These are phyloP conservation scores for Drosophila algonquin DNA, from an alignment of 2,888 invertebrate genomes.

Conservation along the genomic window DNA sequence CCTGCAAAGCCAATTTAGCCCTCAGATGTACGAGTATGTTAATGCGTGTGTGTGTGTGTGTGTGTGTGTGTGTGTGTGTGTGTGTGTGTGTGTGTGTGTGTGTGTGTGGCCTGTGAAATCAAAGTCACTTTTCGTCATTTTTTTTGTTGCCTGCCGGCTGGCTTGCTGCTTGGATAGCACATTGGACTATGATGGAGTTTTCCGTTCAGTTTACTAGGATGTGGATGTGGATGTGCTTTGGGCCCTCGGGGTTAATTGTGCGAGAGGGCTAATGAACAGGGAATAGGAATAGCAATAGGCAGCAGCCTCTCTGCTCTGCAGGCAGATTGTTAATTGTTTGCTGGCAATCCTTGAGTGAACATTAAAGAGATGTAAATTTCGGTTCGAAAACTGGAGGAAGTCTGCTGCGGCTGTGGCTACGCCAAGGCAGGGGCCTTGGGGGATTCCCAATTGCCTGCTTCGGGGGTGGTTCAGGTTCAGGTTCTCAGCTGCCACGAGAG, in stretches of 20 bases:
- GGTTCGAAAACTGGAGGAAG: constrained; percentile 31
- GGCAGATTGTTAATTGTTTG: constrained; percentile 51
- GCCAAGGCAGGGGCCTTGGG: too few relatives aligned
- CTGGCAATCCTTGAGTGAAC: constrained; percentile 30
- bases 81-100: constrained; percentile 23
- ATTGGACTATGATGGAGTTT: constrained; percentile 17
- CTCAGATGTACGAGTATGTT: constrained; percentile 47
- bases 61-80: not conserved
- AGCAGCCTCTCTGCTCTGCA: constrained; percentile 13
- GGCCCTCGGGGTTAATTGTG: constrained; percentile 50
- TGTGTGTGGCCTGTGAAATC: constrained; percentile 35
- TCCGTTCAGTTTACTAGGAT: constrained; percentile 5
- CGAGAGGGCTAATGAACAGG: constrained; percentile 53
- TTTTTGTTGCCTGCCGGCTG: constrained; percentile 1
- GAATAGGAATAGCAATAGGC: constrained; percentile 3
- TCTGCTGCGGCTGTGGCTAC: not conserved
- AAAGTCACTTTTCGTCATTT: constrained; percentile 61
- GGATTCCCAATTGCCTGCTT: constrained; percentile 29
- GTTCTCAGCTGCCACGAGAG: constrained; percentile 1
- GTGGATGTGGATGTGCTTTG: constrained; percentile 14
- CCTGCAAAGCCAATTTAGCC: constrained; percentile 55
- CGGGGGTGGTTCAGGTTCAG: constrained; percentile 1
- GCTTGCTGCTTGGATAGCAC: constrained; percentile 47
- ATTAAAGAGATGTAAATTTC: constrained; percentile 40
- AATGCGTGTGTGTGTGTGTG: constrained; percentile 40